Evolutionary conservation across 1,140 invertebrate genomes (phyloP).

Genomic region (Drosophila parvula): DNA sequence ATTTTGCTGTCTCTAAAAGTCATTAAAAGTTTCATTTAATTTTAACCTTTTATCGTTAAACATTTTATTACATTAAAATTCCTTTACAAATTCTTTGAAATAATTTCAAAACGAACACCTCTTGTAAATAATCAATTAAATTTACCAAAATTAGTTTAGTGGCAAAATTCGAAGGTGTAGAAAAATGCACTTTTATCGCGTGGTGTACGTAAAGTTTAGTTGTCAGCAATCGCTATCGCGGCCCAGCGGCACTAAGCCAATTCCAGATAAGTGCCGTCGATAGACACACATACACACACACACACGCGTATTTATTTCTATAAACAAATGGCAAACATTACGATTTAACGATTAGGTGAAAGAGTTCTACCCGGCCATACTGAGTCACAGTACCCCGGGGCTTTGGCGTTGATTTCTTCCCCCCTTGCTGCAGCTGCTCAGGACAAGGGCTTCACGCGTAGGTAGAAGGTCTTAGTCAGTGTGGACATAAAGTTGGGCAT

Average conservation of each 20-base stretch:
- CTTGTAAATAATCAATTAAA: neutral
- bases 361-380: constrained; percentile 11
- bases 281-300: constrained; percentile 48
- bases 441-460: constrained; percentile 69
- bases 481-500: constrained; percentile 90
- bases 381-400: constrained; percentile 40
- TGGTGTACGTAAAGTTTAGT: constrained; percentile 6
- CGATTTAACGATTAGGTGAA: constrained; percentile 63
- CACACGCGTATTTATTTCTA: constrained; percentile 55
- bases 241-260: constrained; percentile 61
- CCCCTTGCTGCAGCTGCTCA: neutral
- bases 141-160: neutral
- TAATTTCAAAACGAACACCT: neutral
- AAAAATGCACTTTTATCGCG: constrained; percentile 18
- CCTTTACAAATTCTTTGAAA: neutral
- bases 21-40: too few relatives aligned
- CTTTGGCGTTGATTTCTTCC: constrained; percentile 13
- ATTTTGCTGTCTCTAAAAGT: too few relatives aligned
- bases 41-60: too few relatives aligned
- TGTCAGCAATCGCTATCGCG: constrained; percentile 50
- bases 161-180: constrained; percentile 3
- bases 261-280: constrained; percentile 69
- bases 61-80: neutral
- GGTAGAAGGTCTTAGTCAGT: constrained; percentile 86
- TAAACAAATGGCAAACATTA: constrained; percentile 66